Evolutionary conservation across 1,140 invertebrate genomes (phyloP).

Genomic region (Drosophila sp.): DNA sequence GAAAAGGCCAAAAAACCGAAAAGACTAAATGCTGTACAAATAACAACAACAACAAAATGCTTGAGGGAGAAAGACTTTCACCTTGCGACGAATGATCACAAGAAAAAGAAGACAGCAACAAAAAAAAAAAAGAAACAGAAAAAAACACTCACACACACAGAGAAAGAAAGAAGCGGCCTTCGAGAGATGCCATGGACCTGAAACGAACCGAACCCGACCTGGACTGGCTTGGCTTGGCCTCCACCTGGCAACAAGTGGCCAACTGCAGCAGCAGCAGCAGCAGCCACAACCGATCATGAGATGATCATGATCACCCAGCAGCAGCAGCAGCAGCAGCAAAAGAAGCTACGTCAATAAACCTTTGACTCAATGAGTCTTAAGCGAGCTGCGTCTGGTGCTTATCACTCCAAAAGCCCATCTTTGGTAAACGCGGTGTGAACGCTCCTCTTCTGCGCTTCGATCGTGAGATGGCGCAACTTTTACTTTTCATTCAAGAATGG

Average conservation of each 20-base stretch:
- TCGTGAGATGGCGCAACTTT: slow-evolving; percentile 62
- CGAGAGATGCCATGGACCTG: slow-evolving; percentile 64
- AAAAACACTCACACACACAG: slow-evolving; percentile 21
- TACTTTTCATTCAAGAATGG: slow-evolving; percentile 75
- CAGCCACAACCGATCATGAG: slow-evolving; percentile 29
- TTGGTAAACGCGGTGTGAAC: slow-evolving; percentile 16
- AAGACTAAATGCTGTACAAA: slow-evolving; percentile 76
- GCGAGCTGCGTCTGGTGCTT: slow-evolving; percentile 43
- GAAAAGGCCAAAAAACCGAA: slow-evolving; percentile 56
- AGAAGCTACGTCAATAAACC: slow-evolving; percentile 73
- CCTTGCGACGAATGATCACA: slow-evolving; percentile 61
- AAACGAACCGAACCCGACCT: slow-evolving; percentile 30
- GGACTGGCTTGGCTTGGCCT: slow-evolving; percentile 30
- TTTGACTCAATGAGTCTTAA: slow-evolving; percentile 68
- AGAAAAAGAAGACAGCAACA: slow-evolving; percentile 42
- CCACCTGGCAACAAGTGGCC: slow-evolving; percentile 66
- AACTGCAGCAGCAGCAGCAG: slow-evolving; percentile 7
- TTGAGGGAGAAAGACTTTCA: slow-evolving; percentile 80
- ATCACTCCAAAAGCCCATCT: slow-evolving; percentile 47
- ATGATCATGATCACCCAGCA: slow-evolving; percentile 27
- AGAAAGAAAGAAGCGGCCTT: slow-evolving; percentile 60
- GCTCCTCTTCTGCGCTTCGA: neutral
- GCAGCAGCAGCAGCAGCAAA: slow-evolving; percentile 29
- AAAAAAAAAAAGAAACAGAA: slow-evolving; percentile 25
- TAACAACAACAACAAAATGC: slow-evolving; percentile 68